These are phyloP conservation scores for Phyllotreta cruciferae DNA, from an alignment of 2,888 invertebrate species.

Conservation along the genomic window DNA sequence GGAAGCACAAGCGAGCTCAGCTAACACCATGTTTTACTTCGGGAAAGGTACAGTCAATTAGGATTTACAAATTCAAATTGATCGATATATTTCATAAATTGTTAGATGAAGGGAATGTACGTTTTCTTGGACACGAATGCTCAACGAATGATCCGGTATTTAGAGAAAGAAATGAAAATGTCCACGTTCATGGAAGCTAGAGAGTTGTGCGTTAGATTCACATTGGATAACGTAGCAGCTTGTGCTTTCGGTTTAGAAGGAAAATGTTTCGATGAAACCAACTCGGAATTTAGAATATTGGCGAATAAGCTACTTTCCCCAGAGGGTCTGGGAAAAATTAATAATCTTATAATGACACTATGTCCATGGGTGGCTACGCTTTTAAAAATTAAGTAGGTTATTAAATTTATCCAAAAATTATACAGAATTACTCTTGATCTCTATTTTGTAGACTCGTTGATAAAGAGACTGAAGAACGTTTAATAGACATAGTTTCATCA, in stretches of 20 bases:
- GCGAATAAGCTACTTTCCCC: conserved; percentile 41
- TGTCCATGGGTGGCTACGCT: conserved; percentile 32
- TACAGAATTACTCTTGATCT: not conserved
- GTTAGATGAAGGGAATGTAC: conserved; percentile 61
- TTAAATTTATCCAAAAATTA: not conserved
- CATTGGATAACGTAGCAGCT: conserved; percentile 59
- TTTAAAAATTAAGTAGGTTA: conserved; percentile 31
- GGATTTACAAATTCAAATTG: conserved; percentile 49
- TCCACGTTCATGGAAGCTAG: conserved; percentile 54
- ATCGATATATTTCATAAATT: conserved; percentile 36
- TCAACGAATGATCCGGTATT: conserved; percentile 56
- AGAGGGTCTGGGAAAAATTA: conserved; percentile 13
- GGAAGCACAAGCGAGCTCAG: conserved; percentile 62
- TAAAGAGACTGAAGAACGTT: conserved; percentile 55
- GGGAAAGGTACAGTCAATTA: conserved; percentile 53
- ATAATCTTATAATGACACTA: conserved; percentile 4
- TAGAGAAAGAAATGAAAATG: conserved; percentile 54
- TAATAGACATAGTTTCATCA: conserved; percentile 50
- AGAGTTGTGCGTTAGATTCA: conserved; percentile 50
- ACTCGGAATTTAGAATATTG: conserved; percentile 47
- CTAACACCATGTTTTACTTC: conserved; percentile 63
- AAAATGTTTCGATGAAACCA: conserved; percentile 53
- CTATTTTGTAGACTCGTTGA: conserved; percentile 45
- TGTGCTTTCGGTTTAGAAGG: conserved; percentile 61
- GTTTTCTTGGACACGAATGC: conserved; percentile 60